Percentiles rank a stretch among this genome's conserved stretches.
These are phyloP conservation scores for Uloborus diversus DNA, from an alignment of 1,140 invertebrate genomes.

Conservation along the genomic window DNA sequence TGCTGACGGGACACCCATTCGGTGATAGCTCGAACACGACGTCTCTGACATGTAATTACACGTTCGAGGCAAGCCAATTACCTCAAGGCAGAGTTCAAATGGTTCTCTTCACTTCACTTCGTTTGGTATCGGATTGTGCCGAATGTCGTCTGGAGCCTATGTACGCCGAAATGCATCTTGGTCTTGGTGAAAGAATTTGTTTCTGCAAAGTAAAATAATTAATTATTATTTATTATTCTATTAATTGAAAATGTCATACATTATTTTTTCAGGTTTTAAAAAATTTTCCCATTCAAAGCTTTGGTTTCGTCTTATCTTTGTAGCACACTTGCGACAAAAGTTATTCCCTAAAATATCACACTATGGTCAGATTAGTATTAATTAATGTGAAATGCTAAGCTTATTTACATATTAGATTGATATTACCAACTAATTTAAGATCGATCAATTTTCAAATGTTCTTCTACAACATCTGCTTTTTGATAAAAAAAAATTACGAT, in stretches of 20 bases:
- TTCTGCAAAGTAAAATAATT: slow-evolving; percentile 29
- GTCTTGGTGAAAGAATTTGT: slow-evolving; percentile 23
- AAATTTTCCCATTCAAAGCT: too few species aligned
- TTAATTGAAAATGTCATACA: not conserved
- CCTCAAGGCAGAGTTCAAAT: slow-evolving; percentile 57
- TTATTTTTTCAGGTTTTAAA: too few species aligned
- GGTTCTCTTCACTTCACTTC: slow-evolving; percentile 48
- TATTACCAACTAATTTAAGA: too few species aligned
- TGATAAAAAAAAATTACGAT: too few species aligned
- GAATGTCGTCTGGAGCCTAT: slow-evolving; percentile 50
- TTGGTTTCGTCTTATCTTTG: too few species aligned
- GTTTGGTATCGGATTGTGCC: slow-evolving; percentile 21
- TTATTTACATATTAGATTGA: too few species aligned
- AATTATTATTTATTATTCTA: not conserved
- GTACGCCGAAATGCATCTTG: slow-evolving; percentile 4
- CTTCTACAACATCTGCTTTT: too few species aligned
- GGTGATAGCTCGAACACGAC: not conserved
- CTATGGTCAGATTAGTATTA: too few species aligned
- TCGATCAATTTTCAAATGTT: too few species aligned
- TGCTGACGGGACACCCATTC: slow-evolving; percentile 20
- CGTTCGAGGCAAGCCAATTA: slow-evolving; percentile 53
- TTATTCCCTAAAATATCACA: too few species aligned
- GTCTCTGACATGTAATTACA: slow-evolving; percentile 55
- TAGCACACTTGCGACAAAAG: too few species aligned
- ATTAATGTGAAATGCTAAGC: too few species aligned